Percentiles rank a stretch among this genome's conserved stretches.
Conservation (phyloP, 37 sponge, comb jelly and placozoan genomes). For the Chondrilla cf. caribensis region DNA sequence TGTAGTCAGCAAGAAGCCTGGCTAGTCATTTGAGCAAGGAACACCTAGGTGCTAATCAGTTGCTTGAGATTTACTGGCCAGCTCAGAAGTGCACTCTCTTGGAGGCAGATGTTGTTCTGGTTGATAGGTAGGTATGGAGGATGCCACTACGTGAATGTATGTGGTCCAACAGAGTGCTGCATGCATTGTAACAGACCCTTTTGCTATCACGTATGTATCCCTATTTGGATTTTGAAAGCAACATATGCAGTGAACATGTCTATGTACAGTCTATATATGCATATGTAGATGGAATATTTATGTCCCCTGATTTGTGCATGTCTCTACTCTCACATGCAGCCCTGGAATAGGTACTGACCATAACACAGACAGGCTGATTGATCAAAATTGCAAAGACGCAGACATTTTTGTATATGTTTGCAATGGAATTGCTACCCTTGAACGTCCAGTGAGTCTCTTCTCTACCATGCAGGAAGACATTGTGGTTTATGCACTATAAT, state of each 20-base stretch:
- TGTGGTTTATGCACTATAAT: too few relatives aligned
- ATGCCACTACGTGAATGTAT: not conserved
- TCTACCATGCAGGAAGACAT: too few relatives aligned
- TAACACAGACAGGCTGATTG: not conserved
- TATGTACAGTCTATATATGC: too few relatives aligned
- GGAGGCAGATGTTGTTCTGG: constrained; percentile 79
- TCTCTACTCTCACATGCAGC: not conserved
- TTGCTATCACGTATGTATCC: too few relatives aligned
- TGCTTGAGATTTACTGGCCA: constrained; percentile 88
- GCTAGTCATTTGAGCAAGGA: constrained; percentile 78
- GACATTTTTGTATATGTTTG: not conserved
- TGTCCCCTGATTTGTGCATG: not conserved
- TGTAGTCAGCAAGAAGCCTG: constrained; percentile 58
- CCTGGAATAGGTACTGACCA: not conserved
- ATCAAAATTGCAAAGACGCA: not conserved
- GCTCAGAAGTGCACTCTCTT: constrained; percentile 73
- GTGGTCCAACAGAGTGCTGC: not conserved
- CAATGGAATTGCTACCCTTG: constrained; percentile 1
- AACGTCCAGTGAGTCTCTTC: constrained; percentile 6
- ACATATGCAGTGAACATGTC: too few relatives aligned
- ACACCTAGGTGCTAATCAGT: constrained; percentile 57
- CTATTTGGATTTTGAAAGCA: too few relatives aligned
- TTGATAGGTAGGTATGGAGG: constrained; percentile 71
- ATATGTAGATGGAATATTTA: not conserved
- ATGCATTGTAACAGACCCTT: not conserved